Percentiles rank a stretch among this genome's conserved stretches.
These are phyloP conservation scores for Leuciscus idus DNA, from an alignment of 2,113 vertebrate species.

Conservation along the genomic window DNA sequence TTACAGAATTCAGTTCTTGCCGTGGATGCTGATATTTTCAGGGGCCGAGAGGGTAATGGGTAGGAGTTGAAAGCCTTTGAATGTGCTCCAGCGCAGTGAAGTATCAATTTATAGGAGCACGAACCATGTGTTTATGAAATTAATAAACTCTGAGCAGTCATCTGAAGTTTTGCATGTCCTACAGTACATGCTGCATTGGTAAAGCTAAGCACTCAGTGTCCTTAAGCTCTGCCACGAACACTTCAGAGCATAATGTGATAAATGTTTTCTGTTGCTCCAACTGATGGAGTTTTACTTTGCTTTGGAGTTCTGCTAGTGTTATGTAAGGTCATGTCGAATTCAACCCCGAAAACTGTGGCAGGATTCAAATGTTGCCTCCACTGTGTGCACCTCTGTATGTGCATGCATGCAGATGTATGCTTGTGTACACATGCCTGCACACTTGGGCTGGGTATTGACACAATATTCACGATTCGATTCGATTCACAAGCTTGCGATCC, in stretches of 20 bases:
- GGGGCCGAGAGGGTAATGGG: constrained; percentile 62
- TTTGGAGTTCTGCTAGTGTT: background rate
- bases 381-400: background rate
- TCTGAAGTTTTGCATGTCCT: constrained; percentile 49
- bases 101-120: constrained; percentile 67
- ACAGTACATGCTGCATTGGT: constrained; percentile 26
- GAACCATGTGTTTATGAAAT: constrained; percentile 68
- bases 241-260: background rate
- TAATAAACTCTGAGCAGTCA: constrained; percentile 64
- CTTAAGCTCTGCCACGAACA: background rate
- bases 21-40: constrained; percentile 66
- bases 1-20: constrained; percentile 72
- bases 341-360: background rate
- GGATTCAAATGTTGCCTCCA: background rate
- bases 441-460: no score
- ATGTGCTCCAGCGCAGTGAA: constrained; percentile 62
- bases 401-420: background rate
- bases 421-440: background rate
- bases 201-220: constrained; percentile 4
- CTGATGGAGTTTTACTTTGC: constrained; percentile 14
- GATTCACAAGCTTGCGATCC: no score
- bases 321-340: constrained; percentile 8
- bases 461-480: no score
- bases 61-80: constrained; percentile 65
- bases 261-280: constrained; percentile 27